phyloP scores from a whole-genome alignment of 2,113 vertebrate species.

The Colistium nudipinnis region DNA sequence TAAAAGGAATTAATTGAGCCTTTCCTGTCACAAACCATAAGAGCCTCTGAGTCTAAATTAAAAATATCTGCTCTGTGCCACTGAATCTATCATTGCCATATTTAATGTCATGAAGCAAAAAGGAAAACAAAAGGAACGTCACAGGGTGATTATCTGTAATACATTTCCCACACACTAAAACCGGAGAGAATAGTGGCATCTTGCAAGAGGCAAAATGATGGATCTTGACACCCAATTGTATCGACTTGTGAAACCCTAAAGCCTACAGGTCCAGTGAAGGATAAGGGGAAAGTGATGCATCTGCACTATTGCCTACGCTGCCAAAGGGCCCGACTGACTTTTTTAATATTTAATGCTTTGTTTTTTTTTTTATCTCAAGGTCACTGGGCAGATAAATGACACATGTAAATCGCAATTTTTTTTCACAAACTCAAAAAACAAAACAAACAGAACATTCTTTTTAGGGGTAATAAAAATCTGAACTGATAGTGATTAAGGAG shows the following conservation, averaged over 20 bases:
- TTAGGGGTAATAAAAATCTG: conserved; percentile 18
- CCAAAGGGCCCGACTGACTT: conserved; percentile 34
- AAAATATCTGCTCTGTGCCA: conserved; percentile 15
- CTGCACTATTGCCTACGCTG: conserved; percentile 23
- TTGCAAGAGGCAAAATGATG: conserved; percentile 33
- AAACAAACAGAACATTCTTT: conserved; percentile 35
- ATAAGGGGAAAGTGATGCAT: conserved; percentile 58
- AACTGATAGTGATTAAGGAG: conserved; percentile 26
- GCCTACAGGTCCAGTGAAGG: conserved; percentile 47
- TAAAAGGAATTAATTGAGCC: conserved; percentile 27
- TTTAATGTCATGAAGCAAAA: conserved; percentile 25
- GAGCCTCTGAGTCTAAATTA: conserved; percentile 16
- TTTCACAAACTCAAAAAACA: too few relatives aligned
- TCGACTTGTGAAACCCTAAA: conserved; percentile 67
- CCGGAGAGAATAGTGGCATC: conserved; percentile 51
- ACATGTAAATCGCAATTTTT: too few relatives aligned
- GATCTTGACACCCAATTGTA: conserved; percentile 53
- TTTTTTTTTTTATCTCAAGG: too few relatives aligned
- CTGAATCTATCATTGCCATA: conserved; percentile 13
- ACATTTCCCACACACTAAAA: conserved; percentile 45
- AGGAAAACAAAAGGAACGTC: conserved; percentile 8
- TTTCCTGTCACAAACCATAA: conserved; percentile 39
- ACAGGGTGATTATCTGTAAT: conserved; percentile 17
- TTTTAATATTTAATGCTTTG: too few relatives aligned
- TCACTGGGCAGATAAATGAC: neutral